Evolutionary conservation across 2,113 vertebrate species (phyloP).

Genomic region (Lagopus leucura): DNA sequence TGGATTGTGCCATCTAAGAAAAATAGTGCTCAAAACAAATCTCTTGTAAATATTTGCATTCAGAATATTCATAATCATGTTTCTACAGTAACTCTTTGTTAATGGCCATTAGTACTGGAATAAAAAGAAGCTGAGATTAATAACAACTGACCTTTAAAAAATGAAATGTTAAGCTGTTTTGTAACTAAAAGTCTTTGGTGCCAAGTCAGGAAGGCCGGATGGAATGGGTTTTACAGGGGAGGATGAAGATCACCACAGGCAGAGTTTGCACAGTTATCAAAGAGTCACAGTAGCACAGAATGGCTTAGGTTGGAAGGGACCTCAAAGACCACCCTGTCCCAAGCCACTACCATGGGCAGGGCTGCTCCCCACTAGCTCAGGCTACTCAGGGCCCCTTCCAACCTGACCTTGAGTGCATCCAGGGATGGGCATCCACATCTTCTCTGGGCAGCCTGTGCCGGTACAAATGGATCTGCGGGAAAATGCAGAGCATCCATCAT

Average conservation of each 20-base stretch:
- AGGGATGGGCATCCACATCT: no score
- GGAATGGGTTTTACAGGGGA: neutral
- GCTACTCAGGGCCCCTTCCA: no score
- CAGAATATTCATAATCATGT: neutral
- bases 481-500: neutral
- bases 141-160: neutral
- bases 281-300: no score
- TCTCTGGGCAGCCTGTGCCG: no score
- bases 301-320: no score
- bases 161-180: neutral
- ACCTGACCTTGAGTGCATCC: no score
- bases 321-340: no score
- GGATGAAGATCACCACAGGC: neutral
- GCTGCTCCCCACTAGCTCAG: no score
- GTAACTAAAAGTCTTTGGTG: neutral
- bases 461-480: neutral
- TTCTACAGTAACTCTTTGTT: neutral
- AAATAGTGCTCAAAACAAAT: constrained; percentile 20
- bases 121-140: constrained; percentile 7
- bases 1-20: neutral
- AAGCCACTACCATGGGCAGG: no score
- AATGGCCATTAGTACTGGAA: neutral
- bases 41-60: neutral
- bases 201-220: neutral
- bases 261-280: neutral